phyloP scores from a whole-genome alignment of 2,797 vertebrate genomes.

The Salarias fasciatus region DNA sequence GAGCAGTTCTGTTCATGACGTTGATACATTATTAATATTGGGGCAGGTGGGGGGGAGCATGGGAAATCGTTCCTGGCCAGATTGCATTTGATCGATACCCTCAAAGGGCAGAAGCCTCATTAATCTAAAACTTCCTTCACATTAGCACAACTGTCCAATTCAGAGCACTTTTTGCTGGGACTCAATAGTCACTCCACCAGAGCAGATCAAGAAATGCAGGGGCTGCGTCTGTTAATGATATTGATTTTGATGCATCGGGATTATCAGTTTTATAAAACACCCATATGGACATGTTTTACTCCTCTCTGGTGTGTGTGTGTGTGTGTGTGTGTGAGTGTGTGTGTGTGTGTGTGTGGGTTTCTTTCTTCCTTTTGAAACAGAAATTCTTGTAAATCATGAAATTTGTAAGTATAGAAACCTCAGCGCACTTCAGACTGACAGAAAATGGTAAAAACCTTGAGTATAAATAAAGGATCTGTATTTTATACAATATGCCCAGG shows the following conservation, averaged over 20 bases:
- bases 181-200: constrained; percentile 46
- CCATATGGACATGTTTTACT: background rate
- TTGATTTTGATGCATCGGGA: constrained; percentile 31
- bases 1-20: constrained; percentile 41
- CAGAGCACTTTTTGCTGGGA: constrained; percentile 52
- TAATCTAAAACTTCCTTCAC: constrained; percentile 74
- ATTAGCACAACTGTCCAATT: constrained; percentile 61
- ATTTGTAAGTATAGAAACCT: too few relatives aligned
- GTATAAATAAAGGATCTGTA: too few relatives aligned
- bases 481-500: too few relatives aligned
- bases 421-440: too few relatives aligned
- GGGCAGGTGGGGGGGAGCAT: constrained; percentile 41
- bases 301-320: background rate
- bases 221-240: constrained; percentile 25
- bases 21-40: constrained; percentile 63
- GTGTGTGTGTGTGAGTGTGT: background rate
- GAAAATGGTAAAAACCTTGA: too few relatives aligned
- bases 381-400: too few relatives aligned
- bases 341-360: too few relatives aligned
- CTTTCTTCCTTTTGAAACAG: too few relatives aligned
- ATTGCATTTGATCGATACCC: constrained; percentile 77
- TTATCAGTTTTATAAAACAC: constrained; percentile 6
- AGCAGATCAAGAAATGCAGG: constrained; percentile 53
- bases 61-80: constrained; percentile 64
- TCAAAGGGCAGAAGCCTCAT: constrained; percentile 73